These are phyloP conservation scores for Argyresthia albistria DNA, from an alignment of 2,888 invertebrate species.

Conservation along the genomic window DNA sequence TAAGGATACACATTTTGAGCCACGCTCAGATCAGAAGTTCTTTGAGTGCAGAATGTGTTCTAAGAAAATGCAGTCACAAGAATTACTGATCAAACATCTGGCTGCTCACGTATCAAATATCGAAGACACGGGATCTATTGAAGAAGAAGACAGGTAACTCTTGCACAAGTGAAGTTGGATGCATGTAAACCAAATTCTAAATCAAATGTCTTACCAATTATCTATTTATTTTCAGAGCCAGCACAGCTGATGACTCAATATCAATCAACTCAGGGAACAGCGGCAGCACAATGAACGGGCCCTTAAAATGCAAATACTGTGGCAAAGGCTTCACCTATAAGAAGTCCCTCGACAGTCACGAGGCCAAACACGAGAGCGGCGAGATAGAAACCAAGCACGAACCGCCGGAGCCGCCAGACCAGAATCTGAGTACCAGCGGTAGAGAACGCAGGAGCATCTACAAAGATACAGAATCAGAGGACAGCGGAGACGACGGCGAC, in stretches of 20 bases:
- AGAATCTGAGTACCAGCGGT: conserved; percentile 14
- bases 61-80: conserved; percentile 42
- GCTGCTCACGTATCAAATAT: conserved; percentile 53
- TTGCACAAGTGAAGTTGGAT: background rate
- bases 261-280: conserved; percentile 36
- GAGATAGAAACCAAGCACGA: conserved; percentile 34
- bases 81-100: conserved; percentile 46
- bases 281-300: conserved; percentile 19
- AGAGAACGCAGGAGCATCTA: conserved; percentile 17
- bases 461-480: conserved; percentile 31
- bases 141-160: conserved; percentile 37
- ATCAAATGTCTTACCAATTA: no score
- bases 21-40: conserved; percentile 7
- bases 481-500: conserved; percentile 45
- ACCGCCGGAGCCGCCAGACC: conserved; percentile 25
- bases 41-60: conserved; percentile 52
- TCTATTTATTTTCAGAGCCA: conserved; percentile 28
- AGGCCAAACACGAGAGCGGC: conserved; percentile 24
- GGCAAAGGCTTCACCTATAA: conserved; percentile 53
- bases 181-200: background rate
- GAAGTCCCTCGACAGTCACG: conserved; percentile 38
- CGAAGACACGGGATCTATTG: conserved; percentile 25
- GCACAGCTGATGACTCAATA: conserved; percentile 32
- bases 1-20: conserved; percentile 40
- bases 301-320: conserved; percentile 38